These are phyloP conservation scores for Nephila pilipes DNA, from an alignment of 1,140 invertebrate species.

Conservation along the genomic window DNA sequence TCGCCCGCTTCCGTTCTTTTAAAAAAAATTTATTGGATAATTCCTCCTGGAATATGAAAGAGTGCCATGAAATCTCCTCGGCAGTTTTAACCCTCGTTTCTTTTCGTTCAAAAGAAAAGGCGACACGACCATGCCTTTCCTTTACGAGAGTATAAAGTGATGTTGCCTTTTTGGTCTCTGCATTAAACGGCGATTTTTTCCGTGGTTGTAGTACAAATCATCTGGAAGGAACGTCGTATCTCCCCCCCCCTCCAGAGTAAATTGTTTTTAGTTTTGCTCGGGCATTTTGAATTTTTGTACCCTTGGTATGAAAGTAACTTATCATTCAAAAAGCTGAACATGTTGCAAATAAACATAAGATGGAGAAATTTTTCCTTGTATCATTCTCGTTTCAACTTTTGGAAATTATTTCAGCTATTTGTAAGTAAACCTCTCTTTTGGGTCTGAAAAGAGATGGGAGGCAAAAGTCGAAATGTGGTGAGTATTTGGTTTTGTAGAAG, in stretches of 20 bases:
- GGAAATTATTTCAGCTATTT: no score
- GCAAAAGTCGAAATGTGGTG: no score
- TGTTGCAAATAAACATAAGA: no score
- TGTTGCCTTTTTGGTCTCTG: neutral
- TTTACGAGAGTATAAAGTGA: slow-evolving; percentile 26
- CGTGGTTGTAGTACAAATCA: neutral
- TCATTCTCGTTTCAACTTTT: no score
- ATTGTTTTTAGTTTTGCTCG: neutral
- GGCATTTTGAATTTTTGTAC: neutral
- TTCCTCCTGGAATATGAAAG: slow-evolving; percentile 1
- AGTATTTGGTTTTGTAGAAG: no score
- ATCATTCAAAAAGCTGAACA: no score
- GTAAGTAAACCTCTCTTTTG: no score
- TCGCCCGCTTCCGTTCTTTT: slow-evolving; percentile 44
- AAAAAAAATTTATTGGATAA: slow-evolving; percentile 36
- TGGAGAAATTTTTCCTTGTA: no score
- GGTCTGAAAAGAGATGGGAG: no score
- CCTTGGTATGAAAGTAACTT: no score
- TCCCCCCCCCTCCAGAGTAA: no score
- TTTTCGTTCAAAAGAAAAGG: neutral
- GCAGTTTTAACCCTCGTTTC: neutral
- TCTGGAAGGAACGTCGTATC: neutral
- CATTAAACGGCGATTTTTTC: slow-evolving; percentile 1
- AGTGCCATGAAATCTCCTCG: neutral
- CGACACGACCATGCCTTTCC: neutral